Evolutionary conservation across 2,113 vertebrate species (phyloP).

Genomic region (Pterocles burchelli): DNA sequence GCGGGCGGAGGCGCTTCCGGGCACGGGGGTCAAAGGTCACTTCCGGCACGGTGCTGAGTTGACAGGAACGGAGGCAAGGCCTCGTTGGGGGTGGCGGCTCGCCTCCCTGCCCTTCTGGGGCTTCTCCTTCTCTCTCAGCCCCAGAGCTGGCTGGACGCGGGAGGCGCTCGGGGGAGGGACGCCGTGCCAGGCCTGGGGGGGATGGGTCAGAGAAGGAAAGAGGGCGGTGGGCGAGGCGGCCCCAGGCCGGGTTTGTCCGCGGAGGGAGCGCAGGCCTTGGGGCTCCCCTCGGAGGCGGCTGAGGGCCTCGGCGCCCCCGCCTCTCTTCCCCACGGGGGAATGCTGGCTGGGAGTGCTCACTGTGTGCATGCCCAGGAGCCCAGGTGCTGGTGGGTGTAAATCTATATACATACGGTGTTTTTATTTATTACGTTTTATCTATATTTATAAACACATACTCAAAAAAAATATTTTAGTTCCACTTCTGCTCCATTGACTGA

Average conservation of each 20-base stretch:
- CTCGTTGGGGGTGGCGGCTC: too few species aligned
- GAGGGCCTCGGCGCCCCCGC: accelerated
- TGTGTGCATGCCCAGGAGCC: too few species aligned
- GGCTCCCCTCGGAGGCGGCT: not conserved
- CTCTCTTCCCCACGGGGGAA: too few species aligned
- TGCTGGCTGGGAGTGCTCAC: accelerated
- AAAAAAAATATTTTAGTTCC: not conserved
- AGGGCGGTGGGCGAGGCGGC: too few species aligned
- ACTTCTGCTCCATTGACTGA: not conserved
- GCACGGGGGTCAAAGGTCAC: not conserved
- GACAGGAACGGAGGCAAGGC: too few species aligned
- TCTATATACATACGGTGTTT: too few species aligned
- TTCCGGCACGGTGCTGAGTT: not conserved
- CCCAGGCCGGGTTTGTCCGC: accelerated
- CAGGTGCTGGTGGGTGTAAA: not conserved
- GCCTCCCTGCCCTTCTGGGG: too few species aligned
- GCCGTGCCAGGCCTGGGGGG: not conserved
- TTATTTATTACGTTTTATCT: not conserved
- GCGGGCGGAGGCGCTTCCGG: not conserved
- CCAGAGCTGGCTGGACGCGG: too few species aligned
- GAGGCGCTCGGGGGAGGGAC: not conserved
- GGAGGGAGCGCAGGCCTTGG: too few species aligned
- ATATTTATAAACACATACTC: accelerated
- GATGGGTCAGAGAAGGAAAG: too few species aligned
- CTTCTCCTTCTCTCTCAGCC: accelerated